Evolutionary conservation across 2,888 invertebrate genomes (phyloP), one percentile per base, ranked within the genome.

Genomic region (Fabriciana adippe): DNA sequence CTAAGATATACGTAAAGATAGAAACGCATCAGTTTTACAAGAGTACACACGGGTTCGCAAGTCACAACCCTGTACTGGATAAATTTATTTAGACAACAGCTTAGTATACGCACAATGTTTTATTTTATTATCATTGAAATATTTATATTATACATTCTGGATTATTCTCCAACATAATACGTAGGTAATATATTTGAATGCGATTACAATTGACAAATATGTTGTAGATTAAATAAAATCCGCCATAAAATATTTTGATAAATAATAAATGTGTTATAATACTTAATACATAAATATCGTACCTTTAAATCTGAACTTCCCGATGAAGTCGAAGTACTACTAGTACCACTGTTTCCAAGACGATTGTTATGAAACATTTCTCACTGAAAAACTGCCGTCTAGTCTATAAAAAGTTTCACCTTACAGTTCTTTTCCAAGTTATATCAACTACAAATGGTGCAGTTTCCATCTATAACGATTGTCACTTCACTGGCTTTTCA

Each of bases 261-360:
- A 21, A 3, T 18, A 15, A 45, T 18, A 47, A 57, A 45, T 21
- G 15, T 47, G 11, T 45, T 6, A 57, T 8, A 8, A 35, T 15
- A 16, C 35, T 6, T 45, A 56, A 56, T 45, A 18, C 2, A 47
- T 55, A 55, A 16, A 35, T 41, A 14, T 26, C 74, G 67, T 85
- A 92, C 92, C 89, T 86, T 82, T 51, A 89, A 75, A 74, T 92
- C 90, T 1, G 91, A 89, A 71, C 86, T 87, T 35, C 88, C 90
- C 31, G 90, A 91, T 3, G 92, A 90, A 0, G 90, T 89, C 1
- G 91, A 90, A 18, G 83, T 87, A 73, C 86, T 89, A 76, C 85
- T 41, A 11, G 35, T 86, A 73, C 82, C 89, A 76, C 85, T 86
- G 74, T 82, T 82, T 51, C 78, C 84, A 69, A 86, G 74, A n/a